phyloP scores from a whole-genome alignment of 2,113 vertebrate genomes.

The Sapayoa aenigma region DNA sequence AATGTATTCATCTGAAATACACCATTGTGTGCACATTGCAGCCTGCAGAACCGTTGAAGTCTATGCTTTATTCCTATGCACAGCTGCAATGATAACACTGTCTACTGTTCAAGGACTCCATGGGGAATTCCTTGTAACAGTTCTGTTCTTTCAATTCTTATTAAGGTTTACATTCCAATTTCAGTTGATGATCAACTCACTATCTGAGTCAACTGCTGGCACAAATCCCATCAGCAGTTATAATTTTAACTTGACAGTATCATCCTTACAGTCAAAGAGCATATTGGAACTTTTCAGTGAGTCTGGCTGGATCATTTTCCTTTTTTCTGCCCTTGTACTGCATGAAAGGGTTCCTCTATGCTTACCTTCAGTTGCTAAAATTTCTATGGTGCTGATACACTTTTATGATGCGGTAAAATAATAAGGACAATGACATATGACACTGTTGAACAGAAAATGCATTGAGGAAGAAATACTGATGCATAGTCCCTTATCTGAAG shows the following conservation, averaged over 20 bases:
- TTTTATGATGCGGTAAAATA: not conserved
- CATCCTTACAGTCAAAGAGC: not conserved
- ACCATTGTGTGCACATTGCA: constrained; percentile 25
- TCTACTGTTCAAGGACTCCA: constrained; percentile 28
- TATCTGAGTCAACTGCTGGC: constrained; percentile 24
- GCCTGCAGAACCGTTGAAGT: not conserved
- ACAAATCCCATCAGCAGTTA: constrained; percentile 38
- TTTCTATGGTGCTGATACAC: not conserved
- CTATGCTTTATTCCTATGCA: constrained; percentile 37
- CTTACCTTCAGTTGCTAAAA: not conserved
- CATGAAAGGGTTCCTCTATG: not conserved
- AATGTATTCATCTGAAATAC: constrained; percentile 24
- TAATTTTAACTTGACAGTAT: not conserved
- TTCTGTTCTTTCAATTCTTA: constrained; percentile 48
- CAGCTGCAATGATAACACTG: constrained; percentile 65
- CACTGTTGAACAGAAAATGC: not conserved
- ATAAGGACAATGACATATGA: not conserved
- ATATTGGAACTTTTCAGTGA: not conserved
- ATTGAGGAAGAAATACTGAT: not conserved
- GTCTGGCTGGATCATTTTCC: not conserved
- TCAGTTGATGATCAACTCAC: not conserved
- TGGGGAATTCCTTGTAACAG: not conserved
- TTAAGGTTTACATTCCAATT: constrained; percentile 30
- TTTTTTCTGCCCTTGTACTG: not conserved
- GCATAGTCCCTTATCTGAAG: not conserved